Conservation (phyloP, 2,113 vertebrate species). For the Perca schrenkii region DNA sequence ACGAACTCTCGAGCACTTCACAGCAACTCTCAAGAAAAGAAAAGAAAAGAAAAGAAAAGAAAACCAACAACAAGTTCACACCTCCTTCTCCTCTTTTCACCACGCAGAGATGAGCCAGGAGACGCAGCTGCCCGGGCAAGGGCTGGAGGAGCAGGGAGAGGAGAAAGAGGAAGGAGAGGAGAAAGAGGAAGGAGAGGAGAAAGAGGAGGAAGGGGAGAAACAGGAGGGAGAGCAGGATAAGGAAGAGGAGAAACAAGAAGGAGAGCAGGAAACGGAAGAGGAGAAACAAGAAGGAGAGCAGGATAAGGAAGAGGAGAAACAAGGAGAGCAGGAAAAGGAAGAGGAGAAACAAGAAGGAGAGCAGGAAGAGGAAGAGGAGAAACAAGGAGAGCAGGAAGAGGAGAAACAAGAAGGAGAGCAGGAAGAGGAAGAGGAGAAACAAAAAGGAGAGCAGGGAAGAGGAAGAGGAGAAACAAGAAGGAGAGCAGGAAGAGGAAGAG, state of each 20-base stretch:
- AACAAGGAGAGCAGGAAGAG: not conserved
- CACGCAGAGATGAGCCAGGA: slow-evolving; percentile 52
- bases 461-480: no score
- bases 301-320: not conserved
- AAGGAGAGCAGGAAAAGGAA: not conserved
- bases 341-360: not conserved
- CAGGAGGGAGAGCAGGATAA: not conserved
- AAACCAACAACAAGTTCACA: not conserved
- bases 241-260: not conserved
- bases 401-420: no score
- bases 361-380: not conserved
- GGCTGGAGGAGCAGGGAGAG: no score
- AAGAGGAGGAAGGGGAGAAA: not conserved
- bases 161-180: no score
- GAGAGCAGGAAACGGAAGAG: not conserved
- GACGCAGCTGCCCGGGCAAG: not conserved
- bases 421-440: no score
- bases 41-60: no score
- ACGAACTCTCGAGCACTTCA: slow-evolving; percentile 37
- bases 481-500: no score
- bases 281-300: not conserved
- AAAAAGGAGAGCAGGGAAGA: no score
- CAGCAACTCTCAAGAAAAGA: not conserved
- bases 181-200: not conserved
- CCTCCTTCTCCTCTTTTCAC: slow-evolving; percentile 16